phyloP scores from a whole-genome alignment of 1,140 invertebrate species.

The Geopemphigus sp. region DNA sequence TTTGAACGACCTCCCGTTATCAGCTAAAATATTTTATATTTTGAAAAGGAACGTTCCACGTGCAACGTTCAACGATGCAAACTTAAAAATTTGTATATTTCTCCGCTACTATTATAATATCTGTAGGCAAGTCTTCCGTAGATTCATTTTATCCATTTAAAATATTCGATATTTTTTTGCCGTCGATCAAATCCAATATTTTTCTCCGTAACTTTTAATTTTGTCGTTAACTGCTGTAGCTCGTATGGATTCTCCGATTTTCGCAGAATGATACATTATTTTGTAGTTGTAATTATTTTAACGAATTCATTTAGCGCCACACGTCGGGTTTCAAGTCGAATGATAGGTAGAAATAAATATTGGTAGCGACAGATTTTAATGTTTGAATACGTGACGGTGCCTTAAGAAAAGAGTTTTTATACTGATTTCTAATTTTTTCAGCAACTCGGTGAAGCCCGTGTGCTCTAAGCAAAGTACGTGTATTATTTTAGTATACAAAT shows the following conservation, averaged over 20 bases:
- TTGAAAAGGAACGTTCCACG: background rate
- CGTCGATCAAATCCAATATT: constrained; percentile 6
- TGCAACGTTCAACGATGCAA: background rate
- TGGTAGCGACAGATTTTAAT: background rate
- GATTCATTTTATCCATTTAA: background rate
- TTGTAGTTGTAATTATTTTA: constrained; percentile 16
- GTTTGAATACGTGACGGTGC: background rate
- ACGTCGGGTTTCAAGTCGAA: background rate
- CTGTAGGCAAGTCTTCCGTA: background rate
- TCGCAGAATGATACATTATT: background rate
- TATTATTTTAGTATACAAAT: no score
- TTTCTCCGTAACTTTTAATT: background rate
- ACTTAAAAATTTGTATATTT: background rate
- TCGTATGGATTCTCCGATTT: background rate
- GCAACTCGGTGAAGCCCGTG: constrained; percentile 7
- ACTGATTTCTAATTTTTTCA: constrained; percentile 22
- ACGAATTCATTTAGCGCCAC: background rate
- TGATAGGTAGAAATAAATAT: constrained; percentile 18
- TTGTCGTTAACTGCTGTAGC: constrained; percentile 10
- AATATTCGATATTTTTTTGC: constrained; percentile 2
- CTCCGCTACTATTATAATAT: background rate
- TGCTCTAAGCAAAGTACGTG: background rate
- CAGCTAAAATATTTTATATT: background rate
- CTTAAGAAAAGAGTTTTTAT: constrained; percentile 19
- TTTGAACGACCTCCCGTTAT: background rate